Percentiles rank a stretch among this genome's conserved stretches.
phyloP scores from a whole-genome alignment of 2,888 invertebrate species.

The Melipona bicolor region DNA sequence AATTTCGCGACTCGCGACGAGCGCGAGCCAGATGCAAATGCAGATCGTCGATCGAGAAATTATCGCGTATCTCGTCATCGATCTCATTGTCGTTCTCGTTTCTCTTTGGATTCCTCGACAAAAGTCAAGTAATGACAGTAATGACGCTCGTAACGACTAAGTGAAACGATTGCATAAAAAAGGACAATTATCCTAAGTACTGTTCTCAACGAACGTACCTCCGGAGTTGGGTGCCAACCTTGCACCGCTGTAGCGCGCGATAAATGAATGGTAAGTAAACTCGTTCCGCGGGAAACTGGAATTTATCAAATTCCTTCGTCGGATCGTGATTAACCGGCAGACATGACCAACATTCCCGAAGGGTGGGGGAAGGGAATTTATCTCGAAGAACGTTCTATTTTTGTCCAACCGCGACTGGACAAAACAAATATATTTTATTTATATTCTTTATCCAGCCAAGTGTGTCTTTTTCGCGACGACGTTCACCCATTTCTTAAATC shows the following conservation, averaged over 20 bases:
- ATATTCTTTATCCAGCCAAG: too few species aligned
- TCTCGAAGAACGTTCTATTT: background rate
- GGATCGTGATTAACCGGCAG: background rate
- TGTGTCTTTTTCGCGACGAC: too few species aligned
- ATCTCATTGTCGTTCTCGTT: background rate
- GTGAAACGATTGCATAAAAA: conserved; percentile 54
- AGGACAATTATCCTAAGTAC: conserved; percentile 7
- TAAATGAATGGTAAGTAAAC: conserved; percentile 43
- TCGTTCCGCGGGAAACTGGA: conserved; percentile 6
- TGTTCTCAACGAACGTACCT: background rate
- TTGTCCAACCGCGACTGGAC: background rate
- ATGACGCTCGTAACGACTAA: conserved; percentile 27
- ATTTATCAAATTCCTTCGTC: conserved; percentile 28
- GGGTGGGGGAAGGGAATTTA: background rate
- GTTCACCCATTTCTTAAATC: too few species aligned
- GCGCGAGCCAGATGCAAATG: background rate
- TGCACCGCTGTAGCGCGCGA: conserved; percentile 23
- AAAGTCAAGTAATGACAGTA: conserved; percentile 5
- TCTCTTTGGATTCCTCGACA: background rate
- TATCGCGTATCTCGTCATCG: background rate
- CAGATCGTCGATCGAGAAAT: background rate
- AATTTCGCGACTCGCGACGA: too few species aligned
- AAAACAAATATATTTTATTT: too few species aligned
- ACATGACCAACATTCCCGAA: conserved; percentile 12
- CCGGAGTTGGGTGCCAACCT: conserved; percentile 25